These are phyloP conservation scores for Hiodon tergisus DNA, from an alignment of 2,113 vertebrate genomes.

Conservation along the genomic window DNA sequence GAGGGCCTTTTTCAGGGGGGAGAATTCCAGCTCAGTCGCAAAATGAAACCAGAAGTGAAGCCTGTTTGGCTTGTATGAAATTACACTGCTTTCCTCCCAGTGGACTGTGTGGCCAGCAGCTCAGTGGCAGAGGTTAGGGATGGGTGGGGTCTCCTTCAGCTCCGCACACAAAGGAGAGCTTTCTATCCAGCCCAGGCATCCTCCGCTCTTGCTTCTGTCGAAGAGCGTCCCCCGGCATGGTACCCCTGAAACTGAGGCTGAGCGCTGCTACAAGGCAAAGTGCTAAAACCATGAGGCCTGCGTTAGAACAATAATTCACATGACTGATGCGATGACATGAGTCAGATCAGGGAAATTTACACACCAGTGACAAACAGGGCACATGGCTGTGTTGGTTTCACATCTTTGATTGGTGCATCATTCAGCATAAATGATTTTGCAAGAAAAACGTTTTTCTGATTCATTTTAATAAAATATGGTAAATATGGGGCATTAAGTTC, in stretches of 20 bases:
- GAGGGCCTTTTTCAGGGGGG: constrained; percentile 32
- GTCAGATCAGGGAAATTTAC: too few species aligned
- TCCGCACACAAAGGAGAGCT: constrained; percentile 41
- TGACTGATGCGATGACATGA: too few species aligned
- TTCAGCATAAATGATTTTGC: too few species aligned
- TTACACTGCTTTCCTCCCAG: constrained; percentile 36
- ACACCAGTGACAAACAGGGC: too few species aligned
- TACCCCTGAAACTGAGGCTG: constrained; percentile 20
- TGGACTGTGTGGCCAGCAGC: constrained; percentile 11
- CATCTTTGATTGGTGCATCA: too few species aligned
- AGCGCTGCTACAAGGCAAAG: not conserved
- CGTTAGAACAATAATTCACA: not conserved
- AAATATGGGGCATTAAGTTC: too few species aligned
- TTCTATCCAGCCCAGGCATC: constrained; percentile 43
- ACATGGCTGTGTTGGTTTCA: too few species aligned
- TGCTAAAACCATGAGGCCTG: not conserved
- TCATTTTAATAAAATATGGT: too few species aligned
- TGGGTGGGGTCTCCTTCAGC: constrained; percentile 22
- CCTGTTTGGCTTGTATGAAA: constrained; percentile 53
- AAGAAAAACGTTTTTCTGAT: too few species aligned
- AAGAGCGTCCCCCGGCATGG: constrained; percentile 22
- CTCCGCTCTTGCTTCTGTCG: constrained; percentile 42
- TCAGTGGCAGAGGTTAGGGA: constrained; percentile 9
- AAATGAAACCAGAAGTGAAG: constrained; percentile 35
- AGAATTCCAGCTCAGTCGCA: constrained; percentile 37